Percentiles rank a stretch among this genome's conserved stretches.
Conservation (phyloP, 2,797 vertebrate species). For the Hipposideros larvatus region DNA sequence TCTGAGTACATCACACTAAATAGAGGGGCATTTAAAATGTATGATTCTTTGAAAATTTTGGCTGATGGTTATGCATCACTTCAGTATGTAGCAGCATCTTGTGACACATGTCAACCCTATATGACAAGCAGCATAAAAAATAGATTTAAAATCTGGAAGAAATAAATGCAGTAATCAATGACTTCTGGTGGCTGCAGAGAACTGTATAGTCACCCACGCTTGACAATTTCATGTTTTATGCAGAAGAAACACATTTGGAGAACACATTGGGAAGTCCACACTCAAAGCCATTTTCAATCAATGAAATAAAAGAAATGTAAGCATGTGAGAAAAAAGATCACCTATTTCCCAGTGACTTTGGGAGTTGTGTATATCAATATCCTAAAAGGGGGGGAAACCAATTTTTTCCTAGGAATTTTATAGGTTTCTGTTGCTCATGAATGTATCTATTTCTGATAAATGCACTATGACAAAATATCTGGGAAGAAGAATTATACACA, state of each 20-base stretch:
- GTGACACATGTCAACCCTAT: slow-evolving; percentile 85
- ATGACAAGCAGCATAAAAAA: slow-evolving; percentile 81
- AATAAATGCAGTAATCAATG: slow-evolving; percentile 84
- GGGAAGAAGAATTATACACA: neutral
- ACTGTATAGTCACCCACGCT: slow-evolving; percentile 67
- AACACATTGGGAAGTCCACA: slow-evolving; percentile 63
- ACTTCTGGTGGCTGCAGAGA: slow-evolving; percentile 82
- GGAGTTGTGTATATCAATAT: neutral
- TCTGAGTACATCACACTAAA: slow-evolving; percentile 64
- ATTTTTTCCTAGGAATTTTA: neutral
- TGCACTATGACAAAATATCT: neutral
- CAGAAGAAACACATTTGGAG: slow-evolving; percentile 75
- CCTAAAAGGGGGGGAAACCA: neutral
- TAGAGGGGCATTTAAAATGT: slow-evolving; percentile 63
- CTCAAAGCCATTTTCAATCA: slow-evolving; percentile 64
- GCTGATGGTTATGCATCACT: slow-evolving; percentile 64
- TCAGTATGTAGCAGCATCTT: slow-evolving; percentile 66
- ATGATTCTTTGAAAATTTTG: slow-evolving; percentile 69
- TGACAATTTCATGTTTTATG: slow-evolving; percentile 86
- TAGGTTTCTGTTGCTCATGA: neutral
- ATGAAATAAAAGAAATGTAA: slow-evolving; percentile 41
- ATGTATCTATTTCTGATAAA: neutral
- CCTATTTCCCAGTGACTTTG: neutral
- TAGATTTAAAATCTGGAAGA: slow-evolving; percentile 79
- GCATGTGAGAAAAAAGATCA: neutral